These are phyloP conservation scores for Tenthredo mesomela DNA, from an alignment of 2,888 invertebrate genomes.

Conservation along the genomic window DNA sequence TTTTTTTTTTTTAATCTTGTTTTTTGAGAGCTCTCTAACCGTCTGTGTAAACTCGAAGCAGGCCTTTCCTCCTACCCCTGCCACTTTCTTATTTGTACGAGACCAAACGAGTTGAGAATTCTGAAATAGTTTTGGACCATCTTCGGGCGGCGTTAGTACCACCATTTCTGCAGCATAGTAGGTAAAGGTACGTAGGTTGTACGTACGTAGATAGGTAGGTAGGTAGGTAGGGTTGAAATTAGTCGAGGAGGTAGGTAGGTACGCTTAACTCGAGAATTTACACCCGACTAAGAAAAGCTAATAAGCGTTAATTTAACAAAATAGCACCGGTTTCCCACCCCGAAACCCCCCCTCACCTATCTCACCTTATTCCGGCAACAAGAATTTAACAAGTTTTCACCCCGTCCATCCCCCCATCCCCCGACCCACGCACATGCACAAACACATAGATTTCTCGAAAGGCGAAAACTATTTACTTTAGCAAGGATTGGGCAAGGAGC, in stretches of 20 bases:
- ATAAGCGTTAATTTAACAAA: constrained; percentile 71
- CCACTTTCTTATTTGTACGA: constrained; percentile 26
- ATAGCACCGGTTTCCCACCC: constrained; percentile 57
- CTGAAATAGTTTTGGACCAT: constrained; percentile 58
- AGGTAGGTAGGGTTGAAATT: constrained; percentile 59
- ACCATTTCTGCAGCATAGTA: constrained; percentile 27
- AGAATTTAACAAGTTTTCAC: constrained; percentile 33
- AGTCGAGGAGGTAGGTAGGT: constrained; percentile 55
- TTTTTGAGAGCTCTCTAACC: not conserved
- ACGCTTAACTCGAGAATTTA: constrained; percentile 63
- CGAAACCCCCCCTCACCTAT: not conserved
- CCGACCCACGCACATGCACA: not conserved
- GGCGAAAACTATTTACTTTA: not conserved
- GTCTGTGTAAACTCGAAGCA: not conserved
- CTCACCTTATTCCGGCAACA: constrained; percentile 25
- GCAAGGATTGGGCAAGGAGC: not conserved
- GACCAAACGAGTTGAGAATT: constrained; percentile 56
- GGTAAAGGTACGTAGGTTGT: not conserved
- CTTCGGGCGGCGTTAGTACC: constrained; percentile 51
- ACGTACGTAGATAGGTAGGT: constrained; percentile 15
- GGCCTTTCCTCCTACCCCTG: not conserved
- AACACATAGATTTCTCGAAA: not conserved
- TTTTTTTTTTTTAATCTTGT: not conserved
- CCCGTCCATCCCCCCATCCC: not conserved
- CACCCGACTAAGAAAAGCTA: constrained; percentile 64